Conservation (phyloP, 2,113 vertebrate species). For the Zootoca vivipara region DNA sequence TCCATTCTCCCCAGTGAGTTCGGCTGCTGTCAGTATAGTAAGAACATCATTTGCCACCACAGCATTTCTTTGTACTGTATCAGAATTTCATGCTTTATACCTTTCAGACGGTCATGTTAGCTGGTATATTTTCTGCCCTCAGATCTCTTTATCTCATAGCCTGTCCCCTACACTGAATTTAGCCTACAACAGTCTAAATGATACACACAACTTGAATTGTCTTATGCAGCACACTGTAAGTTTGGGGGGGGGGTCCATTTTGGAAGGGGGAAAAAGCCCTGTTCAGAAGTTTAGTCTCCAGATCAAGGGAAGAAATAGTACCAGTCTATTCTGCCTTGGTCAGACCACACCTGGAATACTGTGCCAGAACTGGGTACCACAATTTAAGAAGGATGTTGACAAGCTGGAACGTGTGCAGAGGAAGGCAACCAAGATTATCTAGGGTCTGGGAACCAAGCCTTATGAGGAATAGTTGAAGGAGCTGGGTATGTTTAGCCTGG, state of each 20-base stretch:
- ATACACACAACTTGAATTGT: neutral
- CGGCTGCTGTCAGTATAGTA: constrained; percentile 58
- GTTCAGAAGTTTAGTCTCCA: no score
- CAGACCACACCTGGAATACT: no score
- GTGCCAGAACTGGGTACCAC: no score
- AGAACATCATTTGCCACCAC: constrained; percentile 57
- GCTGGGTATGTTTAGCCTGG: no score
- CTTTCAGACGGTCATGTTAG: constrained; percentile 55
- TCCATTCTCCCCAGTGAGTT: constrained; percentile 69
- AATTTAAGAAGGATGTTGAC: no score
- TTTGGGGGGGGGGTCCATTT: neutral
- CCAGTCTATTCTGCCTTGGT: no score
- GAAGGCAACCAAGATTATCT: no score
- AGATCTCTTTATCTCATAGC: constrained; percentile 33
- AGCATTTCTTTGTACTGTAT: constrained; percentile 66
- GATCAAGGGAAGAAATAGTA: no score
- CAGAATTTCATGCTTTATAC: constrained; percentile 56
- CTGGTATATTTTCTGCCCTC: constrained; percentile 47
- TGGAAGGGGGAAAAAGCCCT: no score
- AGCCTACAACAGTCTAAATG: neutral
- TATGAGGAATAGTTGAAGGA: no score
- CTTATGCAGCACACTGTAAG: neutral
- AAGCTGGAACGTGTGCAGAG: no score
- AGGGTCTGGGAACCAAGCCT: no score
- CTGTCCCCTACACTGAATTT: constrained; percentile 8